Percentiles rank a stretch among this genome's conserved stretches.
Conservation (phyloP, 2,888 invertebrate species). For the Melanostoma mellinum region DNA sequence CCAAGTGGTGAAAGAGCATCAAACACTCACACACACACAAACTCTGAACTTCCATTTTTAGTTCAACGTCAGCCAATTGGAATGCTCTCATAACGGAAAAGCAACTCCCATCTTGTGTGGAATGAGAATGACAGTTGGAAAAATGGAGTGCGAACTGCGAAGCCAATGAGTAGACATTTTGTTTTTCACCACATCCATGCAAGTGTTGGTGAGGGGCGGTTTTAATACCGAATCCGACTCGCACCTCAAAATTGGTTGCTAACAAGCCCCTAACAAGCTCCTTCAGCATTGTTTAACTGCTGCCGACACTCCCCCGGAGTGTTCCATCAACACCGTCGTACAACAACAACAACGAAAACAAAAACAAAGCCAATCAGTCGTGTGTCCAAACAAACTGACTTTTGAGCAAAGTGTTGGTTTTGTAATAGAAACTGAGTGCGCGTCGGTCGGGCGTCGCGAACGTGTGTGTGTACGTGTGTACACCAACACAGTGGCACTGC, state of each 20-base stretch:
- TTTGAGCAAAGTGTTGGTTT: slow-evolving; percentile 52
- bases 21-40: slow-evolving; percentile 8
- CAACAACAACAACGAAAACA: background rate
- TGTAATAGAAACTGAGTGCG: slow-evolving; percentile 29
- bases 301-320: background rate
- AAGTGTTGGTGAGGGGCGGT: slow-evolving; percentile 56
- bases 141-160: slow-evolving; percentile 58
- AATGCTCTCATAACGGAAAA: slow-evolving; percentile 11
- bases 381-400: slow-evolving; percentile 68
- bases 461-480: slow-evolving; percentile 14
- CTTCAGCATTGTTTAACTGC: background rate
- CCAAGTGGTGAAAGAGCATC: slow-evolving; percentile 36
- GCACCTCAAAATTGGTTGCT: slow-evolving; percentile 56
- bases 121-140: background rate
- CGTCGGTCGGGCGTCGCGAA: background rate
- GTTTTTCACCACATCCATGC: slow-evolving; percentile 19
- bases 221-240: slow-evolving; percentile 6
- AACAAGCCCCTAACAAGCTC: background rate
- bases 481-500: slow-evolving; percentile 35
- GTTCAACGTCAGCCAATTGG: slow-evolving; percentile 44
- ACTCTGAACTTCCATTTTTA: slow-evolving; percentile 56
- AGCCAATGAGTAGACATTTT: slow-evolving; percentile 58
- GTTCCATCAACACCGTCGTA: too few relatives aligned
- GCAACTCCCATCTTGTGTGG: slow-evolving; percentile 28
- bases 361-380: slow-evolving; percentile 66